phyloP scores from a whole-genome alignment of 2,797 vertebrate species.

The Varecia variegata region DNA sequence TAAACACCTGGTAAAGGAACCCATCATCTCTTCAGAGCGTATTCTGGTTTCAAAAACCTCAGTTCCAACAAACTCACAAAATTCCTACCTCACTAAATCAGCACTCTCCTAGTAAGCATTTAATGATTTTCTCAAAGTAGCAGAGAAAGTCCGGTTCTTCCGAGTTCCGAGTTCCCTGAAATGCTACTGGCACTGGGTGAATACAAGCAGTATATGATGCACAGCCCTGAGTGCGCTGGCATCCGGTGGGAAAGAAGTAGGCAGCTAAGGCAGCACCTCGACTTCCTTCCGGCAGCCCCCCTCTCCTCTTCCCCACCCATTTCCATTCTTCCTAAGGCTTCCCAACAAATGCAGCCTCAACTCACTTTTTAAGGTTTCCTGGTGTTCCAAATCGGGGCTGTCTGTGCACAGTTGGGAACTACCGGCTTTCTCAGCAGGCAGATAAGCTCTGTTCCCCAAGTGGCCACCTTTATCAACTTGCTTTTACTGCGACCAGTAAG shows the following conservation, averaged over 20 bases:
- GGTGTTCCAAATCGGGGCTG: not conserved
- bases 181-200: not conserved
- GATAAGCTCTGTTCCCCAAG: not conserved
- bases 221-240: not conserved
- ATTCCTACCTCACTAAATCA: not conserved
- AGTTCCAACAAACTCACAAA: not conserved
- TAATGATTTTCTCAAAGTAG: slow-evolving; percentile 13
- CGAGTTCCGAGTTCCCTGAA: slow-evolving; percentile 26
- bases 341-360: not conserved
- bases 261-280: not conserved
- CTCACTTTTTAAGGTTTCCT: slow-evolving; percentile 51
- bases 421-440: not conserved
- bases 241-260: not conserved
- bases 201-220: not conserved
- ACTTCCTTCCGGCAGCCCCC: not conserved
- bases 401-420: rapidly evolving
- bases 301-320: not conserved
- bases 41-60: not conserved
- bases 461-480: not conserved
- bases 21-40: not conserved
- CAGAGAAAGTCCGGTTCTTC: not conserved
- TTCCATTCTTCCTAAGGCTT: not conserved
- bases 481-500: not conserved
- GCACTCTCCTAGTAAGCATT: not conserved
- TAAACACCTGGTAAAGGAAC: not conserved